Conservation (phyloP, 1,140 invertebrate genomes). For the Platorchestia sp. region DNA sequence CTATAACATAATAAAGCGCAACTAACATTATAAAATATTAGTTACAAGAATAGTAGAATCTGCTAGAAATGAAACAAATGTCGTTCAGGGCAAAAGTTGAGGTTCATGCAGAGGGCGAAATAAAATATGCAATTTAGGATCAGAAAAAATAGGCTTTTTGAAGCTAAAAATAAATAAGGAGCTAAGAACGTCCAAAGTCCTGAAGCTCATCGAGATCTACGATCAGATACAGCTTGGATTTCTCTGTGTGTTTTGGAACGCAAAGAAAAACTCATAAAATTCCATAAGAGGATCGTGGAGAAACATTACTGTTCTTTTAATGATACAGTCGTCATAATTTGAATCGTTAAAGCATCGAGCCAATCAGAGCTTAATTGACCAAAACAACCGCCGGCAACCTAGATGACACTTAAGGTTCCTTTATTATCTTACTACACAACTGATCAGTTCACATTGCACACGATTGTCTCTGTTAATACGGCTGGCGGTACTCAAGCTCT, state of each 20-base stretch:
- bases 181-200: neutral
- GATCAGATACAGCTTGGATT: neutral
- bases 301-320: neutral
- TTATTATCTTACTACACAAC: constrained; percentile 10
- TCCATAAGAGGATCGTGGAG: neutral
- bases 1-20: neutral
- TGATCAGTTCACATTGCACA: constrained; percentile 7
- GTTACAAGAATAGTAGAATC: no score
- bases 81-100: neutral
- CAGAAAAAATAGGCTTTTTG: neutral
- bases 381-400: constrained; percentile 11
- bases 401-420: constrained; percentile 16
- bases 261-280: constrained; percentile 21
- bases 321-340: constrained; percentile 35
- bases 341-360: constrained; percentile 10
- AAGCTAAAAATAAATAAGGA: neutral
- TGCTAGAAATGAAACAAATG: neutral
- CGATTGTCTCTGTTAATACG: neutral
- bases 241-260: neutral
- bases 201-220: neutral
- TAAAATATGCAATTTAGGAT: neutral
- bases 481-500: neutral
- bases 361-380: constrained; percentile 44
- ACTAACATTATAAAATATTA: neutral
- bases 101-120: neutral